phyloP scores from a whole-genome alignment of 2,888 invertebrate genomes.

The Allolobophora icterica region DNA sequence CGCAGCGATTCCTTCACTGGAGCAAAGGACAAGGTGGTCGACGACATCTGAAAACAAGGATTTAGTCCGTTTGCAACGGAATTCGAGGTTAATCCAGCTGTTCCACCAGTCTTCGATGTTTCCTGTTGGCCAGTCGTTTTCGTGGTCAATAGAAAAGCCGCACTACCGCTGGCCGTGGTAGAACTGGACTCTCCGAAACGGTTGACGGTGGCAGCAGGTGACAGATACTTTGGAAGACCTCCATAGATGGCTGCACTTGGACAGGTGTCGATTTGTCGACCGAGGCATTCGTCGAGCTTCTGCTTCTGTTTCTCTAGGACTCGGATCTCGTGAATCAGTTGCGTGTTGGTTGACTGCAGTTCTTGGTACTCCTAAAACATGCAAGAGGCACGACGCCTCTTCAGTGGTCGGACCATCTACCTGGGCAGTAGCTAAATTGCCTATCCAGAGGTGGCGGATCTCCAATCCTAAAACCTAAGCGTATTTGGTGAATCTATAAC shows the following conservation, averaged over 20 bases:
- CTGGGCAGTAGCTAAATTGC: background rate
- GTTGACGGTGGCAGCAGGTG: background rate
- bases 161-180: background rate
- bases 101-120: background rate
- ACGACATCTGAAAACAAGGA: background rate
- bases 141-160: background rate
- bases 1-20: background rate
- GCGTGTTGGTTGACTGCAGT: constrained; percentile 12
- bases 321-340: constrained; percentile 13
- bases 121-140: background rate
- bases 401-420: background rate
- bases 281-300: background rate
- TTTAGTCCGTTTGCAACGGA: background rate
- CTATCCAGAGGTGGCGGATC: too few species aligned
- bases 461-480: too few species aligned
- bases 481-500: too few species aligned
- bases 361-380: constrained; percentile 30
- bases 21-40: background rate
- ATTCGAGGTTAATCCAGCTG: background rate
- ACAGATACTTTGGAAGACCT: background rate
- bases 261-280: background rate
- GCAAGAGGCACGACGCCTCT: background rate
- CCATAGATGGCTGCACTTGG: background rate
- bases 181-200: background rate
- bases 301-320: background rate